phyloP scores from a whole-genome alignment of 2,113 vertebrate genomes.

The Saguinus imperator region DNA sequence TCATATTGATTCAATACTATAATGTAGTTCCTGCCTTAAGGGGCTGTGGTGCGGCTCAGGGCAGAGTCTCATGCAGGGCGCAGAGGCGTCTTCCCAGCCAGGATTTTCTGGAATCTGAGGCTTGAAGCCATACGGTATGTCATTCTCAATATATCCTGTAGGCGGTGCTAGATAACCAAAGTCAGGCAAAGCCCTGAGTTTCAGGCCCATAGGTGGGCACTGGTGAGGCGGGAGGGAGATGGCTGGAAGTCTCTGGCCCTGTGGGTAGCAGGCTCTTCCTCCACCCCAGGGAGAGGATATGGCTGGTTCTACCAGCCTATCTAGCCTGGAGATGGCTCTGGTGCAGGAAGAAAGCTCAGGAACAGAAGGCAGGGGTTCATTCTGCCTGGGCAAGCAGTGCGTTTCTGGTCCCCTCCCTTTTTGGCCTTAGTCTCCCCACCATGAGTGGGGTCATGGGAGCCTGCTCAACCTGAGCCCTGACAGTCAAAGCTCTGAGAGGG shows the following conservation, averaged over 20 bases:
- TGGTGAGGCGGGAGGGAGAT: not conserved
- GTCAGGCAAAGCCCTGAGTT: not conserved
- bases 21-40: not conserved
- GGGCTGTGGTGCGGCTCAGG: not conserved
- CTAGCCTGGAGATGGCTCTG: not conserved
- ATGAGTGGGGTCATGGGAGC: too few relatives aligned
- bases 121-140: not conserved
- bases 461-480: not conserved
- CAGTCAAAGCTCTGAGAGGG: not conserved
- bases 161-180: constrained; percentile 29
- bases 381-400: not conserved
- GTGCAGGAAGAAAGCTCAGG: not conserved
- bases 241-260: not conserved
- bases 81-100: not conserved
- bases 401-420: not conserved
- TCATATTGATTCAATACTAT: not conserved
- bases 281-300: not conserved
- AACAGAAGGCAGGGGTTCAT: not conserved
- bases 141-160: not conserved
- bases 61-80: not conserved
- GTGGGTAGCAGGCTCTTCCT: not conserved
- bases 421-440: not conserved
- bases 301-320: not conserved
- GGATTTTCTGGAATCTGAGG: not conserved
- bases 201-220: not conserved